Evolutionary conservation across 2,888 invertebrate genomes (phyloP).

Genomic region (Drosophila mulleri): DNA sequence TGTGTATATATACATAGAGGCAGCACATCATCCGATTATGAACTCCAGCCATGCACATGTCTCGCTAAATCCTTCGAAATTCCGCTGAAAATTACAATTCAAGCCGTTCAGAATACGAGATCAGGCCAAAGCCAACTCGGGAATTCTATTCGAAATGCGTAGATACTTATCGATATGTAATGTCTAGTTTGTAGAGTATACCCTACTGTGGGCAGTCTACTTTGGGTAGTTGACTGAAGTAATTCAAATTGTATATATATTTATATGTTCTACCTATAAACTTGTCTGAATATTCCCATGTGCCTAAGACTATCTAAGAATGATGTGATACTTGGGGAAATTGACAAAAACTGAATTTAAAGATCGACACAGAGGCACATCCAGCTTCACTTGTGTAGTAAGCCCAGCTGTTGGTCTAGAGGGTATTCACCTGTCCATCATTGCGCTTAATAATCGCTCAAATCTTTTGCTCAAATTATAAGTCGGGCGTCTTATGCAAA

Average conservation of each 20-base stretch:
- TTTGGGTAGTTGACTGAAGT: neutral
- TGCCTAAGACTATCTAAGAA: too few relatives aligned
- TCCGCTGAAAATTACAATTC: constrained; percentile 8
- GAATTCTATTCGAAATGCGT: neutral
- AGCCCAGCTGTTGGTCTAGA: neutral
- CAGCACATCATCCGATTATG: constrained; percentile 25
- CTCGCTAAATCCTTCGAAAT: constrained; percentile 5
- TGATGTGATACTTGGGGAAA: too few relatives aligned
- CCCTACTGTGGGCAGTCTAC: neutral
- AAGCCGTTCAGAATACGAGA: constrained; percentile 1
- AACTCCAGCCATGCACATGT: constrained; percentile 15
- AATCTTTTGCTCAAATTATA: constrained; percentile 8
- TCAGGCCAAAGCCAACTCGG: constrained; percentile 4
- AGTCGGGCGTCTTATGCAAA: neutral
- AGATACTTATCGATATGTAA: neutral
- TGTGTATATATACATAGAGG: neutral
- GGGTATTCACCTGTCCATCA: neutral
- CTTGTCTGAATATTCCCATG: too few relatives aligned
- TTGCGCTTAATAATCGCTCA: neutral
- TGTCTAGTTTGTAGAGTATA: constrained; percentile 2
- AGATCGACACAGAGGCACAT: too few relatives aligned
- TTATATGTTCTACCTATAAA: too few relatives aligned
- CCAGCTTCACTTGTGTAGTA: neutral
- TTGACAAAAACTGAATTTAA: too few relatives aligned
- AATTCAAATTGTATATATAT: neutral